Percentiles rank a stretch among this genome's conserved stretches.
These are phyloP conservation scores for Drosophila parabipectinata DNA, from an alignment of 1,140 invertebrate genomes.

Conservation along the genomic window DNA sequence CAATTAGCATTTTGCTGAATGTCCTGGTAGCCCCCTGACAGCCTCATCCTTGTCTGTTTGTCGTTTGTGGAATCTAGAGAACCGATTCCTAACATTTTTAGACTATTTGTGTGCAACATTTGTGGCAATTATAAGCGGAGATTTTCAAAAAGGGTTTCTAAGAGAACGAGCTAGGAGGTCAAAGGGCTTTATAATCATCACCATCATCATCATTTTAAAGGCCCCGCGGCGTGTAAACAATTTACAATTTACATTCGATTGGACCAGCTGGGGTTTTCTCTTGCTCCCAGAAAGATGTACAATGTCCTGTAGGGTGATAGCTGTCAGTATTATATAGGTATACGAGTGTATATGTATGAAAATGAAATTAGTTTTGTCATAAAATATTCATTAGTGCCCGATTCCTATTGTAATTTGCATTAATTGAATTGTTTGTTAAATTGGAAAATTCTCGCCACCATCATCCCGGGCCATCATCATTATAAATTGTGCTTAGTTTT, in stretches of 20 bases:
- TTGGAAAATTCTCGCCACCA: constrained; percentile 64
- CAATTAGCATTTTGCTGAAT: constrained; percentile 29
- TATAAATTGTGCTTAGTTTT: constrained; percentile 62
- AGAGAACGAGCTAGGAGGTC: background rate
- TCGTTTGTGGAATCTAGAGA: background rate
- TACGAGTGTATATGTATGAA: constrained; percentile 37
- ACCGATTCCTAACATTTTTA: background rate
- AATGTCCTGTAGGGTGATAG: background rate
- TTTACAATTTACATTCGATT: constrained; percentile 55
- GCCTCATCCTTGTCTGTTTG: background rate
- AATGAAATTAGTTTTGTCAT: constrained; percentile 78
- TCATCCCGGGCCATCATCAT: constrained; percentile 25
- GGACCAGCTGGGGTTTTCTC: constrained; percentile 36
- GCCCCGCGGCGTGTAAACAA: constrained; percentile 57
- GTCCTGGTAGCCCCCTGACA: background rate
- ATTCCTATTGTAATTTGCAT: constrained; percentile 74
- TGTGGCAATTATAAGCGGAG: constrained; percentile 54
- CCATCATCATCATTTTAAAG: constrained; percentile 51
- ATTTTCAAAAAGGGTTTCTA: constrained; percentile 1
- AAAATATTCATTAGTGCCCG: constrained; percentile 73
- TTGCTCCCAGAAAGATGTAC: background rate
- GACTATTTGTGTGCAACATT: constrained; percentile 18
- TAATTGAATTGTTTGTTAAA: constrained; percentile 81
- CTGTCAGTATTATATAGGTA: background rate
- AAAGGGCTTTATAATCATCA: background rate